Base-by-base conservation (phyloP, 1,140 invertebrate species). In the Drosophila ercepeae region DNA sequence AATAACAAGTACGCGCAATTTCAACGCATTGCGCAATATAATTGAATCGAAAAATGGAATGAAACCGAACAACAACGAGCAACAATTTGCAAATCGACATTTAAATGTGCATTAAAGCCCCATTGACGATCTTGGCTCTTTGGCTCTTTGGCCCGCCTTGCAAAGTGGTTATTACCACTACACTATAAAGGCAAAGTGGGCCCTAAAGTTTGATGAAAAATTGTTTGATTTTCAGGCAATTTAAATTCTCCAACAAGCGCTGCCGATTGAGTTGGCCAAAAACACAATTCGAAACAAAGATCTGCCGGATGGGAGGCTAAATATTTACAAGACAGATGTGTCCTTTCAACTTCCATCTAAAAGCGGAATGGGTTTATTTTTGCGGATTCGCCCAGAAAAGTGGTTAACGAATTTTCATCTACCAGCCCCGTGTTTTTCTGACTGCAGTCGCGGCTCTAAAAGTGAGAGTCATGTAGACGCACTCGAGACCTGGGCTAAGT, bases 401-500 rank as follows among this genome's bases (percentile, higher is more conserved):
- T n/a, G n/a, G n/a, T n/a, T n/a, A n/a, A n/a, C n/a, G n/a, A n/a
- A n/a, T n/a, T n/a, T n/a, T n/a, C n/a, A n/a, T 23, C 1, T 0
- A 19, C 25, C 29, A 4, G 23, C 29, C n/a, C n/a, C n/a, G n/a
- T n/a, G n/a, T 61, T 61, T 46, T 27, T 64, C 8, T 34, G 25
- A 61, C 55, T 60, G 50, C 4, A 27, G 32, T 18, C 14, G 44
- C 36, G 41, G 19, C 70, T 55, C 46, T 54, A 86, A 84, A 84
- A 84, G 81, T 84, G 81, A 84, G 81, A 84, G 81, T 84, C 81
- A 84, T 84, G 81, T 81, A 84, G 81, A 88, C 76, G 64, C 82
- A 86, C 81, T 84, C 63, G 81, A 84, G 81, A 86, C 76, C 75
- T 60, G 39, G 51, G 60, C 52, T 64, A 86, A 84, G 81, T 58